Conservation (phyloP, 2,113 vertebrate species). For the Ictidomys tridecemlineatus region DNA sequence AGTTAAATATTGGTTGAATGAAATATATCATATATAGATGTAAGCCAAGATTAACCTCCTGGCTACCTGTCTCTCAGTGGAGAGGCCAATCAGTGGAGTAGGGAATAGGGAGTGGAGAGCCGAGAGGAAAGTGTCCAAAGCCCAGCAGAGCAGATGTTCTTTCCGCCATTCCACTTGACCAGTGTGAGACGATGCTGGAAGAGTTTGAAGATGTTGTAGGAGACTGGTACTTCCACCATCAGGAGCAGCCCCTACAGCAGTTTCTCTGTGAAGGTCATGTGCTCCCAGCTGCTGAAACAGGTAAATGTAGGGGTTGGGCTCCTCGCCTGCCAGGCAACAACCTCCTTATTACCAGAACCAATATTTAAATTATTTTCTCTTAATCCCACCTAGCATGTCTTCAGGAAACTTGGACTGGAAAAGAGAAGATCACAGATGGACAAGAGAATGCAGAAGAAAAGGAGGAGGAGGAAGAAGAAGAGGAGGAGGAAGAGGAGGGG, state of each 20-base stretch:
- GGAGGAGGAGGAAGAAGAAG: background rate
- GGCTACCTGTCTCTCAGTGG: background rate
- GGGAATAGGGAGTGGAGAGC: background rate
- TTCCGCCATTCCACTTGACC: background rate
- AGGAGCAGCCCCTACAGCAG: conserved; percentile 90
- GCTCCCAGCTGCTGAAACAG: conserved; percentile 87
- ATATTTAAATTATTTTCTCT: background rate
- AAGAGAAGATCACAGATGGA: conserved; percentile 65
- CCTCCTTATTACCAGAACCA: background rate
- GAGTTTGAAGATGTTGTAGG: conserved; percentile 91
- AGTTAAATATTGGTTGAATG: conserved; percentile 11
- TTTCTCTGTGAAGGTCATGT: conserved; percentile 91
- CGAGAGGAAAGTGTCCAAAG: background rate
- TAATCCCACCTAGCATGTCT: conserved; percentile 88
- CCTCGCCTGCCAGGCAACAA: background rate
- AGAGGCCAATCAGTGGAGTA: background rate
- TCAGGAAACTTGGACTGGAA: conserved; percentile 89
- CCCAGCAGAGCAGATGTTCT: background rate
- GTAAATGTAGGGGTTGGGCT: conserved; percentile 78
- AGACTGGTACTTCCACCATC: conserved; percentile 94
- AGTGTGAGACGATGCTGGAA: conserved; percentile 95
- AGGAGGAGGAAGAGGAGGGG: background rate
- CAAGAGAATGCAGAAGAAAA: conserved; percentile 72
- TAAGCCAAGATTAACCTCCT: conserved; percentile 19
- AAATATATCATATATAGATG: background rate